Base-by-base conservation (phyloP, 2,888 invertebrate species). In the Trichopoda pennipes region DNA sequence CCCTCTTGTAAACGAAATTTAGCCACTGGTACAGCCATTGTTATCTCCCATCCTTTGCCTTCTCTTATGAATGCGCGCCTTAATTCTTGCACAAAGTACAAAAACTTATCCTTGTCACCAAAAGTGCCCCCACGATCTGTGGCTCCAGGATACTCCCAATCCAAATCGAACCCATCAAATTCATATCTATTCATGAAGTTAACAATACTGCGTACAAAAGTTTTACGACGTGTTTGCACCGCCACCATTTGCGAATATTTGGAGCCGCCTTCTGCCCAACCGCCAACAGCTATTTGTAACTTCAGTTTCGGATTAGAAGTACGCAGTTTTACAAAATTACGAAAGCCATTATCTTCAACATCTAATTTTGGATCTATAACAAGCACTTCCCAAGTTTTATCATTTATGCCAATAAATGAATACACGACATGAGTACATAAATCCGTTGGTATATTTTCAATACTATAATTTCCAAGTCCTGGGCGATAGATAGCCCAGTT, bases 61-160 rank as follows among this genome's bases (percentile, higher is more conserved):
- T 93, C 94, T 49, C 93, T 93, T 89, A 95, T 93, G 88, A 97
- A 97, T 1, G 96, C 96, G 28, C 95, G 92, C 83, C 94, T 92
- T 84, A 97, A 87, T 90, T 97, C 97, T 88, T 97, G 94, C 0
- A 96, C 96, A 84, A 96, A 94, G 88, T 93, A 96, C 49, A 95
- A 92, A 92, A 97, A 97, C 81, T 93, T 93, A 86, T 97, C 95
- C 90, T 96, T 97, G 90, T 97, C 97, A 14, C 95, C 94, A 90
- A 94, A 96, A 74, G 93, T 94, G 47, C 97, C 97, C 9, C 96
- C 96, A 38, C 97, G 93, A 90, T 97, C 97, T 0, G 96, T 94
- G 0, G 97, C 97, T 0, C 95, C 97, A 1, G 97, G 97, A 89
- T 97, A 97, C 90, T 97, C 97, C 97, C 97, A 97, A 88, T 97